These are phyloP conservation scores for Eubasilissa splendida DNA, from an alignment of 2,888 invertebrate genomes.

Conservation along the genomic window DNA sequence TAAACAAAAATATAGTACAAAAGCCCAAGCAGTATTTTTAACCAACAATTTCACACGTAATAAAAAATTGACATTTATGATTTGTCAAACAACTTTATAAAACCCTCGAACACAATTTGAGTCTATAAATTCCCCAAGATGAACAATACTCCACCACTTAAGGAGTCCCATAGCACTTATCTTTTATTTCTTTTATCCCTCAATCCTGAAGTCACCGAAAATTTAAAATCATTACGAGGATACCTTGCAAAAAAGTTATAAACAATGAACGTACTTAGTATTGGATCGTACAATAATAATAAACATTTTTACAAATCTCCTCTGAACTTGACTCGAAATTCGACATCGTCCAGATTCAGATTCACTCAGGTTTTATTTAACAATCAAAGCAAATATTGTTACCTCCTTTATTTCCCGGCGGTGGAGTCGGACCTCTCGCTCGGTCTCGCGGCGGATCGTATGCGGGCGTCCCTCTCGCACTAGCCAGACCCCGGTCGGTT, in stretches of 20 bases:
- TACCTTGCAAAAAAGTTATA: neutral
- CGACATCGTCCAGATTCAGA: constrained; percentile 5
- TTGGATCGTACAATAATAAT: neutral
- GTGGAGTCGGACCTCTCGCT: constrained; percentile 44
- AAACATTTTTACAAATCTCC: constrained; percentile 28
- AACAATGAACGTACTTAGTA: neutral
- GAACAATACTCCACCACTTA: constrained; percentile 42
- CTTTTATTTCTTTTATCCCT: constrained; percentile 27
- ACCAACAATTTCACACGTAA: neutral
- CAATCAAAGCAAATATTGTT: constrained; percentile 58
- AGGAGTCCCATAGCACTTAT: constrained; percentile 42
- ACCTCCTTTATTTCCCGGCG: constrained; percentile 54
- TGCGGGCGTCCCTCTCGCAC: constrained; percentile 40
- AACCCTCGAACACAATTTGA: constrained; percentile 38
- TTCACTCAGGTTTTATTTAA: constrained; percentile 57
- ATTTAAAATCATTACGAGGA: constrained; percentile 8
- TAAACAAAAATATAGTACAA: neutral
- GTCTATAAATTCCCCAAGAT: constrained; percentile 41
- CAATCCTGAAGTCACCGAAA: neutral
- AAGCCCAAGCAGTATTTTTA: neutral
- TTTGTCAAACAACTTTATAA: constrained; percentile 42
- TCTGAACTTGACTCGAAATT: constrained; percentile 15
- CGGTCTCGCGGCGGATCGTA: constrained; percentile 31
- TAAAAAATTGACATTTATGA: constrained; percentile 28
- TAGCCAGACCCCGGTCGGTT: constrained; percentile 32